Percentiles rank a stretch among this genome's conserved stretches.
These are phyloP conservation scores for Semnornis frantzii DNA, from an alignment of 2,113 vertebrate genomes.

Conservation along the genomic window DNA sequence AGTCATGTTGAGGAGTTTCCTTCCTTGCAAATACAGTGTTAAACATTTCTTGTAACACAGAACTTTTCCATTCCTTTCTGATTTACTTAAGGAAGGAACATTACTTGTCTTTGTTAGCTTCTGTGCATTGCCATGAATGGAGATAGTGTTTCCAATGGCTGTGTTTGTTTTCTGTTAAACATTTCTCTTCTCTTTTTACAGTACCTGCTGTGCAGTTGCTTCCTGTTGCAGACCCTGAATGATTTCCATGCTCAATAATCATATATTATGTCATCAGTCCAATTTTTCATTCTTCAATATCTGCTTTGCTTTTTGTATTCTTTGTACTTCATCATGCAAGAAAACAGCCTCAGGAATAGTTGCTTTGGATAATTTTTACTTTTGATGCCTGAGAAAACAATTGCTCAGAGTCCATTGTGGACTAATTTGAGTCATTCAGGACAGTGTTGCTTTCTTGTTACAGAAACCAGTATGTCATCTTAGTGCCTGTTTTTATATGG, in stretches of 20 bases:
- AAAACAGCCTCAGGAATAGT: neutral
- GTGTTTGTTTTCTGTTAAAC: neutral
- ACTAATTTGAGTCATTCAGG: neutral
- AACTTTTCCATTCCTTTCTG: neutral
- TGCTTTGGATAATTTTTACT: neutral
- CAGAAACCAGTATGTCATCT: accelerated
- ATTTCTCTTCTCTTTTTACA: neutral
- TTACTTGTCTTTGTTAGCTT: neutral
- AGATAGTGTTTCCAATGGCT: neutral
- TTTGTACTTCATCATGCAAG: neutral
- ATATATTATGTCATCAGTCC: neutral
- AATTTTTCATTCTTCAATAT: too few relatives aligned
- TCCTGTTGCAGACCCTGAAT: neutral
- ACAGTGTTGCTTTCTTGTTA: neutral
- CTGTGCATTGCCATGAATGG: neutral
- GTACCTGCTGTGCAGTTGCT: neutral
- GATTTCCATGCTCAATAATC: neutral
- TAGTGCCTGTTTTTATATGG: neutral
- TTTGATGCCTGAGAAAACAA: neutral
- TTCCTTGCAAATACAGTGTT: neutral
- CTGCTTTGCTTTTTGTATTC: neutral
- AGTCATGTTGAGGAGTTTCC: neutral
- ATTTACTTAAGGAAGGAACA: neutral
- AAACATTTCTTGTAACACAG: neutral
- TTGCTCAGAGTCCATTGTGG: neutral